Evolutionary conservation across 2,888 invertebrate genomes (phyloP).

Genomic region (Plutella xylostella): DNA sequence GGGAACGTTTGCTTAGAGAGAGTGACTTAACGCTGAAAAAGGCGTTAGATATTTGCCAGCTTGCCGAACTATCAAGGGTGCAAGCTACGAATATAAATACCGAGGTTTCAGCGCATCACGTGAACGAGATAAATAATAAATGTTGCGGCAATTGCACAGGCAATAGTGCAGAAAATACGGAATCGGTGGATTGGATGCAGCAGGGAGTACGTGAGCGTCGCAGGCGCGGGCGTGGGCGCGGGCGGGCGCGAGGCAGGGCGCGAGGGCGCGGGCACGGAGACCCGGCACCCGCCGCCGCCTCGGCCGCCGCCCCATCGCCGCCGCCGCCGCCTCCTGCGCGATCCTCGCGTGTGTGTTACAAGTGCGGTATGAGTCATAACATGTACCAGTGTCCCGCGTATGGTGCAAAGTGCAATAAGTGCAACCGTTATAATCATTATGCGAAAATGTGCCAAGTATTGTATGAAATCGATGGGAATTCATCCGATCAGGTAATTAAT

Average conservation of each 20-base stretch:
- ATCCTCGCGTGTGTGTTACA: background rate
- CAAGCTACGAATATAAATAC: background rate
- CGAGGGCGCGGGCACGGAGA: background rate
- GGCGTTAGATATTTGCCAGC: constrained; percentile 1
- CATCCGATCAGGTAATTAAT: constrained; percentile 1
- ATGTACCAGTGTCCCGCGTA: constrained; percentile 6
- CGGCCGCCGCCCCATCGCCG: background rate
- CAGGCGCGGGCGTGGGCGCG: constrained; percentile 15
- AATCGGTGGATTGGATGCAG: background rate
- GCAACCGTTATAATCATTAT: constrained; percentile 6
- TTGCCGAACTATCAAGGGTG: background rate
- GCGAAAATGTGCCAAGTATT: background rate
- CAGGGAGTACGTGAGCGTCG: background rate
- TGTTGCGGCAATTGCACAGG: background rate
- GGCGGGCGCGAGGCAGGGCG: background rate
- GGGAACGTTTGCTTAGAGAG: constrained; percentile 3
- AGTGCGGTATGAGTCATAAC: constrained; percentile 6
- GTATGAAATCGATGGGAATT: background rate
- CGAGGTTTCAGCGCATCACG: background rate
- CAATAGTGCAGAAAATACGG: background rate
- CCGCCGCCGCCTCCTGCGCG: background rate
- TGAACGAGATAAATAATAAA: background rate
- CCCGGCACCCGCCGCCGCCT: background rate
- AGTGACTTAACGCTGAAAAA: background rate
- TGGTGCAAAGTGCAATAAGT: constrained; percentile 5